Evolutionary conservation across 2,888 invertebrate genomes (phyloP).

Genomic region (Bhutanitis thaidina): DNA sequence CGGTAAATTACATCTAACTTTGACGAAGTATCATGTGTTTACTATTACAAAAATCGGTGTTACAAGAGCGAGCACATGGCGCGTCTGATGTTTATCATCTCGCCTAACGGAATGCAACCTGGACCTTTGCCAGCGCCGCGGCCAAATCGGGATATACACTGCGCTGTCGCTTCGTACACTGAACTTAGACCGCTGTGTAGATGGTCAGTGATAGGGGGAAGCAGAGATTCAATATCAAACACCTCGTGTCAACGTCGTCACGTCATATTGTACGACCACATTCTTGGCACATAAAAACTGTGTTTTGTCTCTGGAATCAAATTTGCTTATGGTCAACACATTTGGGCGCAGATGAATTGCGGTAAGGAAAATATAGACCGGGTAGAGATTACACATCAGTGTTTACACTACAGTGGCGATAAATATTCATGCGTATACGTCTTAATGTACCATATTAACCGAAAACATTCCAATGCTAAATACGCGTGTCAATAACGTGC

Average conservation of each 20-base stretch:
- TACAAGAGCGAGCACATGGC: slow-evolving; percentile 14
- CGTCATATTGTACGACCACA: neutral
- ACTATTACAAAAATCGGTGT: neutral
- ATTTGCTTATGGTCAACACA: too few relatives aligned
- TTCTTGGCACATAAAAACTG: neutral
- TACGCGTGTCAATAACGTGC: too few relatives aligned
- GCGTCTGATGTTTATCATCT: slow-evolving; percentile 10
- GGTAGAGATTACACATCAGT: too few relatives aligned
- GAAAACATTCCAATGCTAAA: too few relatives aligned
- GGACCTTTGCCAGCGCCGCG: slow-evolving; percentile 48
- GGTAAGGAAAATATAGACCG: too few relatives aligned
- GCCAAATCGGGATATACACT: slow-evolving; percentile 44
- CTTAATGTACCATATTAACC: too few relatives aligned
- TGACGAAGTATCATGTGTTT: too few relatives aligned
- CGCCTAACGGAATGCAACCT: slow-evolving; percentile 40
- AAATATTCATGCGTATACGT: too few relatives aligned
- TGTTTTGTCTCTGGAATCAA: too few relatives aligned
- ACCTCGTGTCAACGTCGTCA: neutral
- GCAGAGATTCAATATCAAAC: neutral
- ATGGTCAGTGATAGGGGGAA: neutral
- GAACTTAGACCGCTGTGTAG: slow-evolving; percentile 1
- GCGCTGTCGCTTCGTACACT: slow-evolving; percentile 8
- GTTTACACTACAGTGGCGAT: too few relatives aligned
- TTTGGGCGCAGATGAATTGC: too few relatives aligned
- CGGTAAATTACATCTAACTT: too few relatives aligned